A percentile compares a stretch with the other conserved stretches of the same genome.
phyloP scores from a whole-genome alignment of 2,888 invertebrate species.

The Galerucella pusilla region DNA sequence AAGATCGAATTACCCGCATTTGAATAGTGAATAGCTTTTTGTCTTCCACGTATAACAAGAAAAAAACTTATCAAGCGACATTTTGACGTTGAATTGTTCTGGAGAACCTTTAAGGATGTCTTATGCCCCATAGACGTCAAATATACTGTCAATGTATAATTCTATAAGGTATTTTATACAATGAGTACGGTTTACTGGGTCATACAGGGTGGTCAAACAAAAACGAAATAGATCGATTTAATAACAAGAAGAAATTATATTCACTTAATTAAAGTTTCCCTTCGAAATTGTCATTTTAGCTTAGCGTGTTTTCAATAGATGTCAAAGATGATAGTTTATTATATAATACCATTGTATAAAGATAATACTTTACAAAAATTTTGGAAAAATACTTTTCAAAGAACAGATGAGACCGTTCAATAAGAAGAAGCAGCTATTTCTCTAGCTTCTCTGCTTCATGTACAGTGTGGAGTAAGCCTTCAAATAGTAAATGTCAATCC shows the following conservation, averaged over 20 bases:
- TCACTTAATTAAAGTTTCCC: too few species aligned
- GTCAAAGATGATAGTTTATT: too few species aligned
- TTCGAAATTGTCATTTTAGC: too few species aligned
- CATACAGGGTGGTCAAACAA: neutral
- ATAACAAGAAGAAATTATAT: neutral
- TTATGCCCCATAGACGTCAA: constrained; percentile 7
- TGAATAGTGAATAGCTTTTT: constrained; percentile 51
- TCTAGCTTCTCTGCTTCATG: too few species aligned
- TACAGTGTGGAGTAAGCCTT: too few species aligned
- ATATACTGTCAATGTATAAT: neutral
- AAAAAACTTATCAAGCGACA: constrained; percentile 34
- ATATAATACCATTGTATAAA: too few species aligned
- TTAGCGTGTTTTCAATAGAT: too few species aligned
- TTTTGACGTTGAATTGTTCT: constrained; percentile 33
- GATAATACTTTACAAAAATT: too few species aligned
- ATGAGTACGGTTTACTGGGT: neutral
- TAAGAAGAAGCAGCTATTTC: too few species aligned
- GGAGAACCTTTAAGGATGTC: constrained; percentile 17
- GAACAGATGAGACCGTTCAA: too few species aligned
- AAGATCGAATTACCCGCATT: constrained; percentile 54
- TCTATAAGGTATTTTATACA: neutral
- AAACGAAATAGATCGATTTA: neutral
- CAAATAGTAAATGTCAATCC: too few species aligned
- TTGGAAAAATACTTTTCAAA: too few species aligned
- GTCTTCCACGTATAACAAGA: constrained; percentile 34